Evolutionary conservation across 2,888 invertebrate species (phyloP).

Genomic region (Protonemura montana): DNA sequence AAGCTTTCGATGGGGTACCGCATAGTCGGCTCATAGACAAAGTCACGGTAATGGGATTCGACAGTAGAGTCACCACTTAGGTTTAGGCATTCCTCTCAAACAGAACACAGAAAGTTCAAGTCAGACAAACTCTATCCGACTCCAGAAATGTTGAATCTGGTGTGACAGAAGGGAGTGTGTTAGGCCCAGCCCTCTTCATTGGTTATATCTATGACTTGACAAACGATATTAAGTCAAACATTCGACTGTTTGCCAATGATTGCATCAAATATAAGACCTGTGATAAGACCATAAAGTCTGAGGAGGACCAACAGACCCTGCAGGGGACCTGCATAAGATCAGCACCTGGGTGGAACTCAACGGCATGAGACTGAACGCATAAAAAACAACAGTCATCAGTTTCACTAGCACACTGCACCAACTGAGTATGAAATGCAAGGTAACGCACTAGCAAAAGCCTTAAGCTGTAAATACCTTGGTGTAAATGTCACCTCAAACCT

Average conservation of each 20-base stretch:
- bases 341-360: constrained; percentile 15
- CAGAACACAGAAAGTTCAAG: neutral
- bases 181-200: constrained; percentile 28
- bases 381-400: neutral
- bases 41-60: neutral
- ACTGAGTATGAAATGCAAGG: neutral
- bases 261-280: constrained; percentile 23
- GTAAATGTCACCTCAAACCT: neutral
- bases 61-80: constrained; percentile 15
- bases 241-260: constrained; percentile 22
- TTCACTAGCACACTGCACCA: neutral
- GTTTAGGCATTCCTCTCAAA: neutral
- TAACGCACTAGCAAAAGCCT: neutral
- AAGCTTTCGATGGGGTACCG: constrained; percentile 9
- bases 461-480: constrained; percentile 2
- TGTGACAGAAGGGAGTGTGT: constrained; percentile 10
- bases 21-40: neutral
- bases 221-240: neutral
- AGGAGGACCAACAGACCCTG: neutral
- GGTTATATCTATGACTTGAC: constrained; percentile 14
- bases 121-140: neutral
- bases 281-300: neutral
- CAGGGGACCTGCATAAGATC: neutral
- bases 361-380: neutral
- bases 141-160: neutral